A percentile compares a stretch with the other conserved stretches of the same genome.
phyloP scores from a whole-genome alignment of 2,113 vertebrate species.

The Heloderma charlesbogerti region DNA sequence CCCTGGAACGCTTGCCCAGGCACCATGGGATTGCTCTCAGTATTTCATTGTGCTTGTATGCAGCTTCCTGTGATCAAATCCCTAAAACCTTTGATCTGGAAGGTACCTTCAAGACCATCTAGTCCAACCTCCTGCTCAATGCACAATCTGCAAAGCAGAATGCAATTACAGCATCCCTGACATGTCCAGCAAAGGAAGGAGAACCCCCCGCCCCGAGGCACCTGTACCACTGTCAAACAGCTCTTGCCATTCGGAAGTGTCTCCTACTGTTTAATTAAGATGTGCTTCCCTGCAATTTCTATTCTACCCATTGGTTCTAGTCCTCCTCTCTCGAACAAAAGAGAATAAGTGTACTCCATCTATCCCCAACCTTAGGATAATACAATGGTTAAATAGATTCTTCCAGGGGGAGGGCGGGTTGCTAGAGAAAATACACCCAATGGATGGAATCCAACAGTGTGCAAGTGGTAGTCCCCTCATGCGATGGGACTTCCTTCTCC shows the following conservation, averaged over 20 bases:
- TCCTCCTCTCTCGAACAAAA: too few relatives aligned
- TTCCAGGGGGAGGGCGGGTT: background rate
- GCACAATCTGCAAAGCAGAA: background rate
- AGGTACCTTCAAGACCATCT: background rate
- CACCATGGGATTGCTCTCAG: too few relatives aligned
- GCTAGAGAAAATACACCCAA: background rate
- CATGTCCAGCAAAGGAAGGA: background rate
- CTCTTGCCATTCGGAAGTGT: background rate
- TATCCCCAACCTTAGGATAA: background rate
- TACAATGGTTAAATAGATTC: background rate
- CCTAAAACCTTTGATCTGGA: background rate
- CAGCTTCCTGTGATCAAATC: background rate
- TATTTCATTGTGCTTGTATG: conserved; percentile 4
- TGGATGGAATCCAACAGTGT: background rate
- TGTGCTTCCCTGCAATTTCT: background rate
- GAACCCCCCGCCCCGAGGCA: too few relatives aligned
- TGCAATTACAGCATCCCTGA: background rate
- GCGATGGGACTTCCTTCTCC: background rate
- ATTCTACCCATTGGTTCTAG: background rate
- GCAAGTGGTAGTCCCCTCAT: background rate
- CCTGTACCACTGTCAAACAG: background rate
- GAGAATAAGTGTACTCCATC: too few relatives aligned
- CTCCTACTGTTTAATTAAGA: background rate
- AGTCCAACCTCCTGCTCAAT: background rate
- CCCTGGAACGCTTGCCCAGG: too few relatives aligned